Base-by-base conservation (phyloP, 53 echinoderm and acorn worm species). In the Echinarachnius parma region DNA sequence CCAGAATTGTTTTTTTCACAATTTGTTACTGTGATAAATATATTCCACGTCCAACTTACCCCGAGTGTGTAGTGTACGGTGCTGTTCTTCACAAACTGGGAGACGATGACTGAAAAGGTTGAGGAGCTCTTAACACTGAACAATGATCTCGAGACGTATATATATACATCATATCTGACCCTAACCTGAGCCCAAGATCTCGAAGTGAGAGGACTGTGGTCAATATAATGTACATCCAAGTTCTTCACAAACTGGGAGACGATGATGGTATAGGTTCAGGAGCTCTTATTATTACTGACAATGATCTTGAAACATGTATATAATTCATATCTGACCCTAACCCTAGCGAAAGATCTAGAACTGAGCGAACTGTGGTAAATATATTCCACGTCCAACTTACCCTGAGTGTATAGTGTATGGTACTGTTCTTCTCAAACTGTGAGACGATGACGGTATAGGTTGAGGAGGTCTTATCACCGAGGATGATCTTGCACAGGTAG, bases 371-470 rank as follows among this genome's bases (percentile, higher is more conserved):
- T 39, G 7, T 39, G 42, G 13, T 39, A 39, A 39, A 39, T 7
- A 39, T 39, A 13, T 39, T 29, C n/a, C 9, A 13, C 28, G 9
- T 27, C 58, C 26, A n/a, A 49, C 82, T 84, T 75, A 94, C 95
- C 87, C 95, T 94, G 32, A 94, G 84, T 66, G 95, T 86, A 59
- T 94, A 94, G 67, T 90, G 95, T 3, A 94, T 94, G 67, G 84
- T 80, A 65, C 84, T 94, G 47, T 86, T 94, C 74, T 94, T 94
- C 60, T 94, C 95, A 90, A 89, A 94, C 85, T 94, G 95, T 4
- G 95, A 94, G 27, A 94, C 82, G 3, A 94, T 64, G 46, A 90
- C 47, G 0, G 82, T 82, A 30, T 58, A 92, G 30, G 75, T 47
- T 5, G 79, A 71, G 1, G 86, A 35, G 16, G 53, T 80, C 60